Conservation (phyloP, 2,113 vertebrate genomes). For the Mastomys coucha region DNA sequence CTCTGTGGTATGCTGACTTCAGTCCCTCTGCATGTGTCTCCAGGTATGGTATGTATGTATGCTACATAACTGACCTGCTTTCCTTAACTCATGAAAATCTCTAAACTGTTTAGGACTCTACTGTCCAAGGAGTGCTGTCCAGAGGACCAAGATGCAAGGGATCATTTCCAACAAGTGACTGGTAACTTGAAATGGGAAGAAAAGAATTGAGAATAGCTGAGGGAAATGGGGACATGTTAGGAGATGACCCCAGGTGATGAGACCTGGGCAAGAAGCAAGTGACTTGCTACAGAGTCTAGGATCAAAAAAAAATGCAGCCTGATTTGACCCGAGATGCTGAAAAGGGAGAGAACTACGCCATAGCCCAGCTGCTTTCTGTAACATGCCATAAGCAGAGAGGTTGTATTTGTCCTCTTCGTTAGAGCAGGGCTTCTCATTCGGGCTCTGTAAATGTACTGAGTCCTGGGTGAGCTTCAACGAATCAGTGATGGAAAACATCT, state of each 20-base stretch:
- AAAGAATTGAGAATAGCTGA: not conserved
- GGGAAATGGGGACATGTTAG: not conserved
- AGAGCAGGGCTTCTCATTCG: not conserved
- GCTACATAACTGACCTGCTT: not conserved
- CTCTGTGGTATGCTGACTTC: not conserved
- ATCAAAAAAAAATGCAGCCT: not conserved
- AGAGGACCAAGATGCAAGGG: not conserved
- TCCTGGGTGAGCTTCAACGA: not conserved
- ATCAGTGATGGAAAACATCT: constrained; percentile 13
- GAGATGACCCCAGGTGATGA: not conserved
- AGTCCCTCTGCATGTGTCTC: not conserved
- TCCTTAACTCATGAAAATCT: not conserved
- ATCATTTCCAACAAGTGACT: not conserved
- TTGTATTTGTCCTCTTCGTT: accelerated
- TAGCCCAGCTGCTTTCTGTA: not conserved
- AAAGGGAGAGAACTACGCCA: not conserved
- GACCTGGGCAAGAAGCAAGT: not conserved
- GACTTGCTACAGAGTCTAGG: not conserved
- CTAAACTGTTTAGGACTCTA: not conserved
- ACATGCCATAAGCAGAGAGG: not conserved
- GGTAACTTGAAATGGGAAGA: too few species aligned
- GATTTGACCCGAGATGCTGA: not conserved
- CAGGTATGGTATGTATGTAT: not conserved
- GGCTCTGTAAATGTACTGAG: not conserved
- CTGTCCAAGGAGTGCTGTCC: not conserved